A percentile compares a stretch with the other conserved stretches of the same genome.
Conservation (phyloP, 2,888 invertebrate species). For the Rhamnusium bicolor region DNA sequence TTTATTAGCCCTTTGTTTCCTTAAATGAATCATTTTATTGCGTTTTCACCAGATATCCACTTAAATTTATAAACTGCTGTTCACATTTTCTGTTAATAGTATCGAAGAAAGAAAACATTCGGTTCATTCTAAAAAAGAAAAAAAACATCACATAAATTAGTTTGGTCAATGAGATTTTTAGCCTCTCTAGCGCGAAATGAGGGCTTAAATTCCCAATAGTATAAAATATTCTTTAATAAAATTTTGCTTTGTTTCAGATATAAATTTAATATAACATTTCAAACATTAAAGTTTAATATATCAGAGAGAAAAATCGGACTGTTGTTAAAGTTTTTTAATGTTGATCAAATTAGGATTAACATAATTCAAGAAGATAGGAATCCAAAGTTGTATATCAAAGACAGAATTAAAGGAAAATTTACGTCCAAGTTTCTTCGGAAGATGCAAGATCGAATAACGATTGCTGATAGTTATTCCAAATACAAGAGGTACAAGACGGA, state of each 20-base stretch:
- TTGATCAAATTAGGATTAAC: slow-evolving; percentile 57
- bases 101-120: no score
- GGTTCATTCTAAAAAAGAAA: no score
- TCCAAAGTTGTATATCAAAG: slow-evolving; percentile 52
- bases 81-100: no score
- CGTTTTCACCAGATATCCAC: no score
- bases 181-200: no score
- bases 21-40: no score
- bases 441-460: slow-evolving; percentile 51
- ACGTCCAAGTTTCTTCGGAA: slow-evolving; percentile 49
- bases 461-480: slow-evolving; percentile 51
- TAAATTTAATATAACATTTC: slow-evolving; percentile 83
- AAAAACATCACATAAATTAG: no score
- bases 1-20: no score
- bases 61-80: no score
- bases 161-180: no score
- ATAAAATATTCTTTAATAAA: no score
- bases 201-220: no score
- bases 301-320: slow-evolving; percentile 81
- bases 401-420: slow-evolving; percentile 49
- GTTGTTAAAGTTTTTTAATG: slow-evolving; percentile 76
- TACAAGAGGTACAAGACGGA: slow-evolving; percentile 53
- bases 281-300: slow-evolving; percentile 82
- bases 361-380: slow-evolving; percentile 51
- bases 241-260: slow-evolving; percentile 72